Conservation (phyloP, 2,797 vertebrate species). For the Mormyrus proboscirostris region DNA sequence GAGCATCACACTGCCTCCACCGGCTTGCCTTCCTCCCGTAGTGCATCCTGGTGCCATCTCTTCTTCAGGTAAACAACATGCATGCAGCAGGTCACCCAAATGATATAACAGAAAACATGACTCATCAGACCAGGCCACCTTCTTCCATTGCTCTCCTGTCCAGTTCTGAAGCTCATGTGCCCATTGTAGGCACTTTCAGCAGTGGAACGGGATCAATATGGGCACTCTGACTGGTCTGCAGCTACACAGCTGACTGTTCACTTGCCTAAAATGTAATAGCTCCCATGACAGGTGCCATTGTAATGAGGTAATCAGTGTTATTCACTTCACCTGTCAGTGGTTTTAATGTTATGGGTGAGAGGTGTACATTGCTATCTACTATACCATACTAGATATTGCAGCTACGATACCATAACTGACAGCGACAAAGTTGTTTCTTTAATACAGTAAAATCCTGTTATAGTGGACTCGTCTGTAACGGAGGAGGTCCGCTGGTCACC, state of each 20-base stretch:
- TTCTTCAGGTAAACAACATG: not conserved
- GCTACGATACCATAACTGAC: not conserved
- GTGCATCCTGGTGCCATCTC: not conserved
- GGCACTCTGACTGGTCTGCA: not conserved
- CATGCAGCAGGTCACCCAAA: not conserved
- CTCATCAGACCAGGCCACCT: not conserved
- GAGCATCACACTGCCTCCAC: not conserved
- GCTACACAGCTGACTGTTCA: not conserved
- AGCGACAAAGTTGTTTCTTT: not conserved
- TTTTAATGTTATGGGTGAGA: not conserved
- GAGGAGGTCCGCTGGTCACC: no score
- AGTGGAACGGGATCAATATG: not conserved
- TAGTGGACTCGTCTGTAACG: no score
- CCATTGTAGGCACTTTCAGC: not conserved
- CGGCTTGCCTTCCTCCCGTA: not conserved
- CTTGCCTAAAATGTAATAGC: not conserved
- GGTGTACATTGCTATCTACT: not conserved
- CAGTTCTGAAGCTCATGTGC: not conserved
- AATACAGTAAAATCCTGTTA: not conserved
- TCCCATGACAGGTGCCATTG: not conserved
- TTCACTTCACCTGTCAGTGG: not conserved
- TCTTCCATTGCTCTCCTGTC: not conserved
- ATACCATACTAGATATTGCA: not conserved
- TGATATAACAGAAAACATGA: not conserved
- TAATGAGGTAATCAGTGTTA: not conserved